A percentile compares a stretch with the other conserved stretches of the same genome.
Evolutionary conservation across 1,140 invertebrate genomes (phyloP).

Genomic region (Liolophura sinensis): DNA sequence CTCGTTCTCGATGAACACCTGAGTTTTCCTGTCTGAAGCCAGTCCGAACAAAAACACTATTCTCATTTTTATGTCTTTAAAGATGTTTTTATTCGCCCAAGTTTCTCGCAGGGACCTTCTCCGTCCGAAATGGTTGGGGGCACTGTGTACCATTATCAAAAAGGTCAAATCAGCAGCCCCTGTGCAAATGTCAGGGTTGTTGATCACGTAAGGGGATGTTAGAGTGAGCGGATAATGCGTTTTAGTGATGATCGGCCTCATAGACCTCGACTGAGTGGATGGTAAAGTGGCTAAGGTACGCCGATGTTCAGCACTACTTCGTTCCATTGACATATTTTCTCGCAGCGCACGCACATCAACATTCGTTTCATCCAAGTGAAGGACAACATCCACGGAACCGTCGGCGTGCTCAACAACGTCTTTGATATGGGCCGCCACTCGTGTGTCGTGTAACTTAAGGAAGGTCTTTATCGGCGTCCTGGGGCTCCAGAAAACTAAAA

Average conservation of each 20-base stretch:
- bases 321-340: no score
- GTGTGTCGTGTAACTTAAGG: no score
- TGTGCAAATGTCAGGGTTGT: conserved; percentile 31
- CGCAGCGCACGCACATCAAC: no score
- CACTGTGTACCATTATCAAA: conserved; percentile 43
- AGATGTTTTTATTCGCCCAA: conserved; percentile 41
- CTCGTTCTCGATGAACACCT: conserved; percentile 32
- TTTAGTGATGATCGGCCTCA: background rate
- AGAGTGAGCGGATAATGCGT: conserved; percentile 23
- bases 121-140: conserved; percentile 35
- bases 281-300: no score
- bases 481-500: no score
- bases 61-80: conserved; percentile 23
- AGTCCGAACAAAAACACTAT: conserved; percentile 72
- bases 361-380: no score
- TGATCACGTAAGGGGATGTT: conserved; percentile 26
- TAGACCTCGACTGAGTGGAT: no score
- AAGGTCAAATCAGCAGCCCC: conserved; percentile 25
- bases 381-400: no score
- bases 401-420: no score
- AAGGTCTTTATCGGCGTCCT: no score
- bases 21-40: conserved; percentile 49
- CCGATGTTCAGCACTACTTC: no score
- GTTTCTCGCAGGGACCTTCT: conserved; percentile 45
- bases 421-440: no score